phyloP scores from a whole-genome alignment of 2,113 vertebrate species.

The Sturnira hondurensis region DNA sequence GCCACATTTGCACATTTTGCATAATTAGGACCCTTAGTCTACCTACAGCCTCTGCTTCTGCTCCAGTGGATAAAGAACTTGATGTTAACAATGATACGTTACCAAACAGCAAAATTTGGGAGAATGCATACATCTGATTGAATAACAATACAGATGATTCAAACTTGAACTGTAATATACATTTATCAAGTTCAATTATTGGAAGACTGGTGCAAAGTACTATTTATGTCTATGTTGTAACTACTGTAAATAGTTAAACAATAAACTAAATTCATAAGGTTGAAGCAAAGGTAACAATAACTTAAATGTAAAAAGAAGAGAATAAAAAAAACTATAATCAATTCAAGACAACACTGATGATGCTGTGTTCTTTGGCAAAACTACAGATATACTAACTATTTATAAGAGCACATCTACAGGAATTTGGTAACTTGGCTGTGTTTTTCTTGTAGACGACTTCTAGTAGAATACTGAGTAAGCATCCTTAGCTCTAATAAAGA shows the following conservation, averaged over 20 bases:
- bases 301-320: neutral
- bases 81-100: neutral
- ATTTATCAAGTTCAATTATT: neutral
- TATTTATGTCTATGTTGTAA: neutral
- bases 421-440: neutral
- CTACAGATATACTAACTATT: neutral
- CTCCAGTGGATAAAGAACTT: neutral
- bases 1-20: neutral
- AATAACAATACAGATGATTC: neutral
- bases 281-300: neutral
- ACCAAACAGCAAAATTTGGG: neutral
- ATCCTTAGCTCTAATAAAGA: neutral
- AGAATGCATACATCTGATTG: neutral
- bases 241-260: neutral
- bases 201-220: neutral
- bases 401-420: neutral
- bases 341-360: neutral
- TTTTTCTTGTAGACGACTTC: neutral
- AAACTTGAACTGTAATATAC: neutral
- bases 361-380: neutral
- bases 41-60: neutral
- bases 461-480: neutral
- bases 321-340: slow-evolving; percentile 13
- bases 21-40: neutral
- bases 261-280: neutral